Base-by-base conservation (phyloP, 2,797 vertebrate genomes). In the Cichlasoma orientale region DNA sequence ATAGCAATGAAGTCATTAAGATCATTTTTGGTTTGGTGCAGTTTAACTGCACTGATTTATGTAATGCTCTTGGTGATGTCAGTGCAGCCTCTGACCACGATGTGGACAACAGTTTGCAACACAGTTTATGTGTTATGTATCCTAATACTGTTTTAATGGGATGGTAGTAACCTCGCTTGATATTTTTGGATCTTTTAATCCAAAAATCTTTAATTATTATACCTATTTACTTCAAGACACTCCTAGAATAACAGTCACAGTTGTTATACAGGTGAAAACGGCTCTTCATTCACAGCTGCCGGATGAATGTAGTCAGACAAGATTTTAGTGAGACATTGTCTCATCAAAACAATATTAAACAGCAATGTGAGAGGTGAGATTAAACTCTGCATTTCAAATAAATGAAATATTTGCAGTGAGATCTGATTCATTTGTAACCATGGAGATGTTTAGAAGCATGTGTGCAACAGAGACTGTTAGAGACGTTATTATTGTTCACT, bases 251-350 rank as follows among this genome's bases (percentile, higher is more conserved):
- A 54, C 95, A 96, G 97, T 97, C 90, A 87, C 88, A 6, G 96
- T 97, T 0, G 93, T 98, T 89, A 97, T 98, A 96, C 97, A 96
- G 76, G 90, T 98, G 13, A 95, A 95, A 4, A 97, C 97, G 91
- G 94, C 95, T 6, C 95, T 6, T 97, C 97, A 2, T 93, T 98
- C 90, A 92, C 90, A 4, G 90, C 96, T 5, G 97, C 97, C 7
- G 94, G 95, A 57, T 94, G 95, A 78, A 95, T 93, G 36, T 97
- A 97, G 97, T 96, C 97, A 52, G 97, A 98, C 88, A 97, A 96
- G 78, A 92, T 98, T 80, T 88, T 97, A 96, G 97, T 97, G 92
- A 96, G 92, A 72, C 3, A 38, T 7, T n/a, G 36, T 38, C 36
- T 38, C 36, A 38, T 38, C 36, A 10, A 10, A 38, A 38, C 5